Conservation (phyloP, 2,888 invertebrate genomes). For the Drosophila mayaguana region DNA sequence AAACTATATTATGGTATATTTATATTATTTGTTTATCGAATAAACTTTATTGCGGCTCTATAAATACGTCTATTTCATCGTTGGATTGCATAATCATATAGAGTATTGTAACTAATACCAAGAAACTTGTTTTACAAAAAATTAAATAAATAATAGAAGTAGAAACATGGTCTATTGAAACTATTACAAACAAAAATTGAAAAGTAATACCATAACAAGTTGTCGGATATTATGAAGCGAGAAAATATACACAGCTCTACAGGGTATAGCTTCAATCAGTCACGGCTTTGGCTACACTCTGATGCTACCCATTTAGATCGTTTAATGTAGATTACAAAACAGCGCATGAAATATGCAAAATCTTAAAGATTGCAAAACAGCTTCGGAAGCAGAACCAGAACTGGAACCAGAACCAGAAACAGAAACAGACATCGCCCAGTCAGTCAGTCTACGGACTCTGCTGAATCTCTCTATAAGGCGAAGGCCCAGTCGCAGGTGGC, state of each 20-base stretch:
- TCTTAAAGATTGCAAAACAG: conserved; percentile 24
- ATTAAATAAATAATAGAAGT: neutral
- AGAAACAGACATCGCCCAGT: conserved; percentile 32
- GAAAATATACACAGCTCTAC: too few relatives aligned
- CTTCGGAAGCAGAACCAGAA: neutral
- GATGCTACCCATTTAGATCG: neutral
- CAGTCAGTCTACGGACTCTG: conserved; percentile 47
- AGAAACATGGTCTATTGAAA: neutral
- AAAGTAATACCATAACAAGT: too few relatives aligned
- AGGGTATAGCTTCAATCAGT: neutral
- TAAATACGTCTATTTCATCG: neutral
- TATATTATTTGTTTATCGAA: neutral
- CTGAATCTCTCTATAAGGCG: conserved; percentile 42
- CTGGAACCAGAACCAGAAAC: conserved; percentile 1
- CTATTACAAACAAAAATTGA: neutral
- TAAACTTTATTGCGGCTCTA: neutral
- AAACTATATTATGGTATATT: neutral
- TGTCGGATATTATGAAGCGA: too few relatives aligned
- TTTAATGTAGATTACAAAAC: conserved; percentile 9
- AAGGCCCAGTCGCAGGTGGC: conserved; percentile 51
- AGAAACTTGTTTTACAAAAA: neutral
- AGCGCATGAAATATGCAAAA: conserved; percentile 6
- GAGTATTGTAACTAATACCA: neutral
- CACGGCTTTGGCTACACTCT: neutral
- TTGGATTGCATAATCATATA: neutral